A percentile compares a stretch with the other conserved stretches of the same genome.
Evolutionary conservation across 2,113 vertebrate species (phyloP).

Genomic region (Platichthys stellatus): DNA sequence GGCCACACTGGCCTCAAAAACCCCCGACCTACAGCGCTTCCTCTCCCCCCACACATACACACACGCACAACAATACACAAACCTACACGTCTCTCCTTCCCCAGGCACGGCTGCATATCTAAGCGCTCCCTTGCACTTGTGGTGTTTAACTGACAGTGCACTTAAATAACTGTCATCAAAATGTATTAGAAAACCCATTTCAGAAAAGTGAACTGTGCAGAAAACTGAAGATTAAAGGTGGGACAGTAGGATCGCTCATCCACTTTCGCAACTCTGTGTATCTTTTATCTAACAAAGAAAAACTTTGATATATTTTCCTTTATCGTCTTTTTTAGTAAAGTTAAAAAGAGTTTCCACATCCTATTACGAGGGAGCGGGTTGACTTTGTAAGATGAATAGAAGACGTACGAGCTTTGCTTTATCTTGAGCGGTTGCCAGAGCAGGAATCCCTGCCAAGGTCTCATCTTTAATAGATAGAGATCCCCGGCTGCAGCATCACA

Average conservation of each 20-base stretch:
- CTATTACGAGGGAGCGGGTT: not conserved
- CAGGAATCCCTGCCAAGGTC: slow-evolving; percentile 57
- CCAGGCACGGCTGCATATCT: not conserved
- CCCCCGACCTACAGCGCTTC: not conserved
- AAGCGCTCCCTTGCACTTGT: not conserved
- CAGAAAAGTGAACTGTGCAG: slow-evolving; percentile 13
- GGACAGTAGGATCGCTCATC: not conserved
- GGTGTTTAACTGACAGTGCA: slow-evolving; percentile 1
- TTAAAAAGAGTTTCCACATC: not conserved
- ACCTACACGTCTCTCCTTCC: not conserved
- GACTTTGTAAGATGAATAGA: slow-evolving; percentile 16
- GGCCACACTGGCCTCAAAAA: not conserved
- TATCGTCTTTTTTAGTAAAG: not conserved
- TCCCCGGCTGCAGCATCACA: slow-evolving; percentile 44
- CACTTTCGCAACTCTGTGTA: not conserved
- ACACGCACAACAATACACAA: not conserved
- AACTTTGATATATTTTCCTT: not conserved
- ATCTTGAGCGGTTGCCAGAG: slow-evolving; percentile 32
- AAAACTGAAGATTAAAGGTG: slow-evolving; percentile 6
- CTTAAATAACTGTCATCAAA: slow-evolving; percentile 18
- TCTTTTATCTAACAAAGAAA: not conserved
- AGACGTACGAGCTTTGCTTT: slow-evolving; percentile 18
- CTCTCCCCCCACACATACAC: slow-evolving; percentile 3
- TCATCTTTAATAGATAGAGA: slow-evolving; percentile 71
- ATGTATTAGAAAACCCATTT: slow-evolving; percentile 34